Percentiles rank a stretch among this genome's conserved stretches.
Evolutionary conservation across 2,797 vertebrate genomes (phyloP).

Genomic region (Poeciliopsis paucimaculata): DNA sequence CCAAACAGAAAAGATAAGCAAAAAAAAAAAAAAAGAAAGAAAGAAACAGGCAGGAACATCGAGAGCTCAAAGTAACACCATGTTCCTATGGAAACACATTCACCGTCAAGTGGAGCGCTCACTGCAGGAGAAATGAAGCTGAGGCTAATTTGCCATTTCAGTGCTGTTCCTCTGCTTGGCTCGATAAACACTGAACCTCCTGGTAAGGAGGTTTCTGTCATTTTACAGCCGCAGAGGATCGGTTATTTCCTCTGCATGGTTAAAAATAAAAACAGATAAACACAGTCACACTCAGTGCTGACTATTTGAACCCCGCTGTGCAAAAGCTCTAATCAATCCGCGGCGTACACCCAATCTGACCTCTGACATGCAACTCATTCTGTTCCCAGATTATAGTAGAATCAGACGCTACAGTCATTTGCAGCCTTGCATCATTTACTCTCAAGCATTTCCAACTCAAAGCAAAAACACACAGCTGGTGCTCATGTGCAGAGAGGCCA

Average conservation of each 20-base stretch:
- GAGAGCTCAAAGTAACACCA: constrained; percentile 63
- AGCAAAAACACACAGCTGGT: constrained; percentile 55
- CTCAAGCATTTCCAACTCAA: constrained; percentile 11
- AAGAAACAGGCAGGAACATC: constrained; percentile 19
- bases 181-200: constrained; percentile 68
- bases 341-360: constrained; percentile 29
- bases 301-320: constrained; percentile 41
- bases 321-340: constrained; percentile 62
- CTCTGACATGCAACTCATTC: constrained; percentile 12
- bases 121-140: constrained; percentile 78
- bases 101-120: constrained; percentile 53
- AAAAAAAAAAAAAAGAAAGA: constrained; percentile 9
- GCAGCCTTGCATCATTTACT: constrained; percentile 37
- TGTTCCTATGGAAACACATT: constrained; percentile 79
- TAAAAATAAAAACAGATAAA: constrained; percentile 49
- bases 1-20: constrained; percentile 49
- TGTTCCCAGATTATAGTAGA: background rate
- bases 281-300: constrained; percentile 24
- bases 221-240: constrained; percentile 53
- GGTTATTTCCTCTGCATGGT: constrained; percentile 64
- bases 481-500: constrained; percentile 56
- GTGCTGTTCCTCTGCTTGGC: constrained; percentile 62
- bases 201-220: constrained; percentile 63
- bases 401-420: constrained; percentile 22
- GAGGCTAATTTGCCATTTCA: constrained; percentile 76